Evolutionary conservation across 1,140 invertebrate species (phyloP).

Genomic region (Lepidostoma basale): DNA sequence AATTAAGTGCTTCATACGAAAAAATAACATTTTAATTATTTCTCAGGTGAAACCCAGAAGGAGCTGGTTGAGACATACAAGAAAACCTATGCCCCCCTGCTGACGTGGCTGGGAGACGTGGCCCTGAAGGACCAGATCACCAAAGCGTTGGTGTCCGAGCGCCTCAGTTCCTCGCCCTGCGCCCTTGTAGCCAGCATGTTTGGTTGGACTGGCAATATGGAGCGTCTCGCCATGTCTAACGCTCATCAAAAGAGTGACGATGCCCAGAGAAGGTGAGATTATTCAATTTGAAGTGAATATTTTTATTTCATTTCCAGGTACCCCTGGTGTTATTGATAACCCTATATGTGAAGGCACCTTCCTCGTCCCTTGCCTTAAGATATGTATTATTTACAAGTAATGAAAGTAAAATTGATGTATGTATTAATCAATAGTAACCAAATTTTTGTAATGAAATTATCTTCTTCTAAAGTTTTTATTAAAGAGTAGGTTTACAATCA

Average conservation of each 20-base stretch:
- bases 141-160: slow-evolving; percentile 87
- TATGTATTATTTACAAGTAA: too few relatives aligned
- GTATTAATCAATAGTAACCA: too few relatives aligned
- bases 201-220: slow-evolving; percentile 99
- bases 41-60: slow-evolving; percentile 75
- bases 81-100: slow-evolving; percentile 86
- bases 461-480: too few relatives aligned
- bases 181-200: slow-evolving; percentile 96
- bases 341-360: too few relatives aligned
- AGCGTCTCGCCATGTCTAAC: slow-evolving; percentile 93
- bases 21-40: slow-evolving; percentile 3
- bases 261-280: slow-evolving; percentile 73
- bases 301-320: not conserved
- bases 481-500: too few relatives aligned
- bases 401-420: too few relatives aligned
- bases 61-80: slow-evolving; percentile 82
- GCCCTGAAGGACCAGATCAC: slow-evolving; percentile 84
- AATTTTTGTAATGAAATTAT: too few relatives aligned
- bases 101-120: slow-evolving; percentile 88
- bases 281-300: not conserved
- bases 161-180: slow-evolving; percentile 91
- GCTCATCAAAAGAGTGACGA: slow-evolving; percentile 97
- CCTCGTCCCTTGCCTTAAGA: too few relatives aligned
- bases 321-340: too few relatives aligned
- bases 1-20: too few relatives aligned